Evolutionary conservation across 1,140 invertebrate species (phyloP), one percentile per base, ranked within the genome.

Genomic region (Pogonus chalceus): DNA sequence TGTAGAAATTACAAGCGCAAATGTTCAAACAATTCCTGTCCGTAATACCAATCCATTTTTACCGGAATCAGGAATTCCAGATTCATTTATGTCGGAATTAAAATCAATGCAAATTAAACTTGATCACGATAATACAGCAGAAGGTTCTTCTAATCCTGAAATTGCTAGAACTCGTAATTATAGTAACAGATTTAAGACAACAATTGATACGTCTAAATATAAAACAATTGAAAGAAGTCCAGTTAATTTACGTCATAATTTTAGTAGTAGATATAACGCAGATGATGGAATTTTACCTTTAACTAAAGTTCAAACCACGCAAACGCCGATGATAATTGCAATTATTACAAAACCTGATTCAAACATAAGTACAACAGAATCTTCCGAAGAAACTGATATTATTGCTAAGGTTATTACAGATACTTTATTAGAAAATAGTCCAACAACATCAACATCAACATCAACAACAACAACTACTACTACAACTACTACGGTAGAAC

Each of bases 151-250:
- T 16, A 4, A 49, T 3, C 9, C 9, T 23, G 16, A 9, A 4
- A 7, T 12, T 14, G 21, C 48, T 4, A 65, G 1, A 62, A 64
- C 58, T 37, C 64, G 2, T 65, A 67, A 55, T 59, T 53, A 46
- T 63, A 65, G 18, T 18, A 4, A 7, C 49, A 55, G 43, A 21
- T 62, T 64, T 2, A 62, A 54, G 55, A 67, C 65, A 7, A 48
- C 63, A 0, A 60, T 68, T 22, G 67, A 69, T 53, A 62, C 60
- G 31, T 68, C 65, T 0, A 69, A 68, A 56, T 69, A 69, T 48
- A 69, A 66, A 57, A 68, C 65, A 14, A 69, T 69, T 35, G 57
- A 65, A 56, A 22, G 68, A 26, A 31, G 60, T 12, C 37, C 37
- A 12, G 37, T 43, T 10, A 53, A 22, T 12, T 14, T 35, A 23